Conservation (phyloP, 1,140 invertebrate genomes). For the Psix sp. region DNA sequence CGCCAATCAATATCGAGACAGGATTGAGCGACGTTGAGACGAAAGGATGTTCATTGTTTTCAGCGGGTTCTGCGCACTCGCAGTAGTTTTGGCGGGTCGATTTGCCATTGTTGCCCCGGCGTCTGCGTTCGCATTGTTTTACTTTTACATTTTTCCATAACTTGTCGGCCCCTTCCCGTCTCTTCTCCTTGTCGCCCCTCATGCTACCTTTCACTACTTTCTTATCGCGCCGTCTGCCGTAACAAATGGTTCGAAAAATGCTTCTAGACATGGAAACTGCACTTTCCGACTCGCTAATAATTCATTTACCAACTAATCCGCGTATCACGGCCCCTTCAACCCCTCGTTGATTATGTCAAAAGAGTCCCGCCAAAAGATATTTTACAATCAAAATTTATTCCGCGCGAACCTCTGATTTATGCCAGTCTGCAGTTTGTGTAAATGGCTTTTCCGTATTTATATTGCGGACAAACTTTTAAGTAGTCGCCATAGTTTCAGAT, state of each 20-base stretch:
- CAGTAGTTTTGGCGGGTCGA: constrained; percentile 70
- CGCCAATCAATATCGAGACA: constrained; percentile 47
- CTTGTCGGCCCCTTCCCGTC: constrained; percentile 8
- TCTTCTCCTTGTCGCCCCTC: background rate
- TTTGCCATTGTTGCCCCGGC: constrained; percentile 67
- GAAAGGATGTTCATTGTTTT: constrained; percentile 59
- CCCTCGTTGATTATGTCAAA: no score
- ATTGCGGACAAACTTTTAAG: no score
- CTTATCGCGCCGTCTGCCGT: constrained; percentile 24
- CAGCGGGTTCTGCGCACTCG: constrained; percentile 43
- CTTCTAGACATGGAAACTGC: constrained; percentile 22
- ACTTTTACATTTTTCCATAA: constrained; percentile 51
- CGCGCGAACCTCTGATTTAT: no score
- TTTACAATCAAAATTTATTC: no score
- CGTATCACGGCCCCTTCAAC: background rate
- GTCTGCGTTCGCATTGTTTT: constrained; percentile 65
- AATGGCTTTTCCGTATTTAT: no score
- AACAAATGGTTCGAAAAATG: constrained; percentile 38
- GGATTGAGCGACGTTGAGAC: constrained; percentile 36
- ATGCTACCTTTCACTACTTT: constrained; percentile 14
- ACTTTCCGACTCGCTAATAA: constrained; percentile 30
- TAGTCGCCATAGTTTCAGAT: no score
- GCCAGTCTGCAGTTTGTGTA: no score
- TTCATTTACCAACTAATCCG: constrained; percentile 22
- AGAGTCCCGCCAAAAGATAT: no score